Conservation (phyloP, 2,888 invertebrate species). For the Luperina nickerlii region DNA sequence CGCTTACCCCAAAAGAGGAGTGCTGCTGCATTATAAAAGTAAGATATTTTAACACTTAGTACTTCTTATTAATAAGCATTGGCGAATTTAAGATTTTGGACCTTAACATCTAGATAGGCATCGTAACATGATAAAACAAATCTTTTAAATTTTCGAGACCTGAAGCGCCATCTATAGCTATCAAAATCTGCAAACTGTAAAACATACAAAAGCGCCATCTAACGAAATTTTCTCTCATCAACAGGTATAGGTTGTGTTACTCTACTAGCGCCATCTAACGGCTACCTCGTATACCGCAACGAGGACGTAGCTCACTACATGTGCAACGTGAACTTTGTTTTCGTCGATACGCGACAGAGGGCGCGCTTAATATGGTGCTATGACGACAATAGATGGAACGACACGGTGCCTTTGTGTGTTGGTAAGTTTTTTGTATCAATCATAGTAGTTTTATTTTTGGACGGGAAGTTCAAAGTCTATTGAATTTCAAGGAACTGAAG, state of each 20-base stretch:
- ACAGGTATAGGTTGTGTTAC: conserved; percentile 93
- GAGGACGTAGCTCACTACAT: conserved; percentile 92
- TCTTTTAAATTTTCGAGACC: background rate
- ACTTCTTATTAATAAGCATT: background rate
- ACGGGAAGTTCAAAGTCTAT: conserved; percentile 26
- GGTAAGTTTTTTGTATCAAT: conserved; percentile 86
- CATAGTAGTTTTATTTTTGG: conserved; percentile 40
- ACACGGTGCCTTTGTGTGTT: conserved; percentile 91
- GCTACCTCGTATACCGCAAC: conserved; percentile 92
- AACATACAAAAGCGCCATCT: conserved; percentile 51
- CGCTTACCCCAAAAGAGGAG: conserved; percentile 91
- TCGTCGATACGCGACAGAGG: conserved; percentile 92
- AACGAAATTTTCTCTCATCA: conserved; percentile 38
- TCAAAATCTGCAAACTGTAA: background rate
- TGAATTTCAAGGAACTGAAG: conserved; percentile 20
- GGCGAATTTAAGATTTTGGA: background rate
- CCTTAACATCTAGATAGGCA: background rate
- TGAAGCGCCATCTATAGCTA: conserved; percentile 63
- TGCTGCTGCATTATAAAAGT: conserved; percentile 92
- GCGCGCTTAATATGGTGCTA: conserved; percentile 92
- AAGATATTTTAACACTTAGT: conserved; percentile 64
- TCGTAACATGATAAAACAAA: background rate
- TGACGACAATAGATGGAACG: conserved; percentile 92
- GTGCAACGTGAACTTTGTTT: conserved; percentile 92
- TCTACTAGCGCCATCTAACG: conserved; percentile 91